Base-by-base conservation (phyloP, 2,113 vertebrate genomes). In the Melanotaenia duboulayi region DNA sequence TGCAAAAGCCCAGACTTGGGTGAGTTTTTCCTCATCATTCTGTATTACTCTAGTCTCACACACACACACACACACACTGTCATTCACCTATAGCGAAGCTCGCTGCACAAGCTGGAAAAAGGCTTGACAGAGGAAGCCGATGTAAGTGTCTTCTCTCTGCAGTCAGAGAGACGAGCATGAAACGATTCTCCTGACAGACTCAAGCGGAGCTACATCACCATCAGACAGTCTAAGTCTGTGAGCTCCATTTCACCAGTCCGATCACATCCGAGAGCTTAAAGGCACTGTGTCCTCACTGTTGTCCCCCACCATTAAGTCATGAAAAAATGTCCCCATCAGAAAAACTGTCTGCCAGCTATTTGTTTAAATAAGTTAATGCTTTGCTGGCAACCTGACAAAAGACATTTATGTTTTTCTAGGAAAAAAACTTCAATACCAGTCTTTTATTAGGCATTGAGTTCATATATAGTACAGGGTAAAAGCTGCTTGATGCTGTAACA, bases 151-250 rank as follows among this genome's bases (percentile, higher is more conserved):
- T 42, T 54, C 46, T 28, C 52, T 63, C 6, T 56, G 78, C 75
- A 73, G 74, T 35, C 71, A 0, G 46, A 66, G 51, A 66, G 85
- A 74, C 57, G 17, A 82, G 81, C 81, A 76, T 84, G 75, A 87
- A 79, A 74, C 82, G 68, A 67, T 77, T 58, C 72, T 68, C 65
- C 76, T 75, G 83, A 70, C 83, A 88, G 78, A 59, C 62, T 65
- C 39, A 40, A 67, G 64, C 74, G 8, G 76, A 76, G 68, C 74
- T 50, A 71, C 80, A 32, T 65, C 74, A 51, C 69, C 40, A 20
- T 44, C 72, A 39, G 76, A 22, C 50, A 14, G 32, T 68, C 64
- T 48, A 6, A 51, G 58, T 55, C 75, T 64, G 67, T 40, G 66
- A 78, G 75, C 51, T 84, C 69, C 73, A 11, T 65, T 62, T 65